These are phyloP conservation scores for Chironomus tepperi DNA, from an alignment of 1,140 invertebrate species.

Conservation along the genomic window DNA sequence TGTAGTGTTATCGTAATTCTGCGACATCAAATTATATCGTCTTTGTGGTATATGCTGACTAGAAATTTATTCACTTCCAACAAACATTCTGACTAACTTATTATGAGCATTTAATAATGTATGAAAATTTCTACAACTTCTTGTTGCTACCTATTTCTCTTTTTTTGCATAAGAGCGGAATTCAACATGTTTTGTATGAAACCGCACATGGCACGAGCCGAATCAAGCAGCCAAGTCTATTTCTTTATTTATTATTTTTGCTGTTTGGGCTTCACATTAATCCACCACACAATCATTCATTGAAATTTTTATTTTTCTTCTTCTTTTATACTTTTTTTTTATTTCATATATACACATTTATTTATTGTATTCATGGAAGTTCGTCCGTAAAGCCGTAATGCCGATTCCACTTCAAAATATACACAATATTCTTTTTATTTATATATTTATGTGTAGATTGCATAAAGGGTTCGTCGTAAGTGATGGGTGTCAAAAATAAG, in stretches of 20 bases:
- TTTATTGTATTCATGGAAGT: constrained; percentile 2
- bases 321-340: neutral
- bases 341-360: neutral
- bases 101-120: neutral
- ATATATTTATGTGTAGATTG: too few relatives aligned
- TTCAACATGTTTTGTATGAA: neutral
- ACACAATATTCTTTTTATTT: too few relatives aligned
- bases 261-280: neutral
- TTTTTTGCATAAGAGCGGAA: neutral
- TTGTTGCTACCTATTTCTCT: neutral
- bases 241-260: neutral
- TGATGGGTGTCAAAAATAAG: too few relatives aligned
- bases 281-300: constrained; percentile 6
- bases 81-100: too few relatives aligned
- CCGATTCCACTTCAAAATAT: neutral
- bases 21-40: too few relatives aligned
- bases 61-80: too few relatives aligned
- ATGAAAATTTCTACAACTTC: neutral
- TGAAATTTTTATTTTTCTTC: too few relatives aligned
- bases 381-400: neutral
- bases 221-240: neutral
- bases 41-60: too few relatives aligned
- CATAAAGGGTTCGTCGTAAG: too few relatives aligned
- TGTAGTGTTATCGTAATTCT: neutral
- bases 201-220: constrained; percentile 1